A percentile compares a stretch with the other conserved stretches of the same genome.
phyloP scores from a whole-genome alignment of 2,888 invertebrate genomes.

The Cinara cedri region DNA sequence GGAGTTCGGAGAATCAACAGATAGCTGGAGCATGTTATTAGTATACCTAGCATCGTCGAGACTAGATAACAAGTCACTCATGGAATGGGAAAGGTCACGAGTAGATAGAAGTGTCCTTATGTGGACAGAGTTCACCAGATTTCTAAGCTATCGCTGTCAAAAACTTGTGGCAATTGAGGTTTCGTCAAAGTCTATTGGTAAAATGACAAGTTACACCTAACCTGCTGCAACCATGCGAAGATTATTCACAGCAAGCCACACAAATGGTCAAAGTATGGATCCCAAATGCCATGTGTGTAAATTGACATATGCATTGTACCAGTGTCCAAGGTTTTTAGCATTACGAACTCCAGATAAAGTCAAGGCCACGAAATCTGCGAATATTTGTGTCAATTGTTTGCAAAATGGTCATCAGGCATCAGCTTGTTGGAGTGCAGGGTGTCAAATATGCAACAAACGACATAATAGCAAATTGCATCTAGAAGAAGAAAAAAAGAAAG shows the following conservation, averaged over 20 bases:
- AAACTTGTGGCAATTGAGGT: background rate
- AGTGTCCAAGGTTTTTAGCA: background rate
- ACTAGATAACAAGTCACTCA: background rate
- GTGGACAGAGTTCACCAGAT: background rate
- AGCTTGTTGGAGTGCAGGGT: background rate
- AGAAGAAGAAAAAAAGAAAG: background rate
- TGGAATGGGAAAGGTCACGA: background rate
- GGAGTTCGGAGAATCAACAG: background rate
- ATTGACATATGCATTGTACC: background rate
- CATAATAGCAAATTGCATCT: conserved; percentile 17
- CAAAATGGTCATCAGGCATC: conserved; percentile 6
- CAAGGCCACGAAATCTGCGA: background rate
- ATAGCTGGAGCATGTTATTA: background rate
- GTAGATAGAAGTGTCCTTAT: background rate
- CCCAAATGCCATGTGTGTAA: background rate
- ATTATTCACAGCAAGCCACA: background rate
- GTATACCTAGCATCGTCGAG: background rate
- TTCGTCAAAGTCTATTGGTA: background rate
- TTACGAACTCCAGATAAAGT: background rate
- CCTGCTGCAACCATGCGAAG: background rate
- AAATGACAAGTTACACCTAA: background rate
- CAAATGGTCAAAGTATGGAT: background rate
- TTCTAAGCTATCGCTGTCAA: conserved; percentile 1
- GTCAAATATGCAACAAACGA: conserved; percentile 4
- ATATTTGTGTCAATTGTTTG: conserved; percentile 12